Evolutionary conservation across 2,888 invertebrate species (phyloP), one percentile per base, ranked within the genome.

Genomic region (Netelia inedita): DNA sequence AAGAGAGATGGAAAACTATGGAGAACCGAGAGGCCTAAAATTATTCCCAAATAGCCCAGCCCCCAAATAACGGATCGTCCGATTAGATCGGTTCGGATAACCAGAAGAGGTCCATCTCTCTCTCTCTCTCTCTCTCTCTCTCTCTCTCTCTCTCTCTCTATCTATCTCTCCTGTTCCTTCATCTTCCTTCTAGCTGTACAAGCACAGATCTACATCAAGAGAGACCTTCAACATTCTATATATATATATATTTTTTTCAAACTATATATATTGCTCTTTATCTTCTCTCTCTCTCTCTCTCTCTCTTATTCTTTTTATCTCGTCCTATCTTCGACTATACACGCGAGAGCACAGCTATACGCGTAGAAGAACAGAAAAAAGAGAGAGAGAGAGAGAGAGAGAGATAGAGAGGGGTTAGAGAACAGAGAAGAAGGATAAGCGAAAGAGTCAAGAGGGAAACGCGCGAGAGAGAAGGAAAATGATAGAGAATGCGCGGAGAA

Each of bases 251-350:
- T 79, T 46, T 43, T 78, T 80, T 82, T 79, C 35, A 69, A 68
- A 69, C 46, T 75, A 73, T 80, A 76, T 68, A 57, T 76, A 81
- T 86, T 94, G 94, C 94, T 85, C 71, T 74, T 53, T 65, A 81
- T 90, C 83, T 90, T 95, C 94, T 96, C 95, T 94, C 79, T 85
- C 69, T 81, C 65, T 83, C 61, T 65, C 74, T 72, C 63, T 75
- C 83, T 83, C 75, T 61, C 71, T 69, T 79, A 73, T 80, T 79
- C 71, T 71, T 72, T 85, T 82, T 82, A 79, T 86, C 87, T 82
- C 79, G 46, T 91, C 89, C 76, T 88, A 88, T 88, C 88, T 88
- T 88, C 59, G 87, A 81, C 86, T 79, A 82, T 83, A 86, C 63
- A 73, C 88, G 87, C 83, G 85, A 87, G 87, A 87, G 87, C 53